These are phyloP conservation scores for Phoxinus phoxinus DNA, from an alignment of 2,113 vertebrate genomes.

Conservation along the genomic window DNA sequence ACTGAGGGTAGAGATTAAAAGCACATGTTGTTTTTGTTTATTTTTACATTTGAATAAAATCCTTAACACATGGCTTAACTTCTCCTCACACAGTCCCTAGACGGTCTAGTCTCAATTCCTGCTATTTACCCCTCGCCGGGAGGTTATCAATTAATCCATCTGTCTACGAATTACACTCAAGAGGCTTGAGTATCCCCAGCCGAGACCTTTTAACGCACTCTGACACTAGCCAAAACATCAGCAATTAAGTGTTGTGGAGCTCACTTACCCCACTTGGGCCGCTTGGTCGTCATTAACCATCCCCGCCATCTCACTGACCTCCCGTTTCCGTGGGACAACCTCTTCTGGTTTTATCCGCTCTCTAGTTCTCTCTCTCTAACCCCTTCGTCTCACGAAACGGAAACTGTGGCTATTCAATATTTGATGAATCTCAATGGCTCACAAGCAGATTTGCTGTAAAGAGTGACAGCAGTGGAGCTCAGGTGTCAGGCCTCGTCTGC, in stretches of 20 bases:
- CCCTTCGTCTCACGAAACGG: constrained; percentile 67
- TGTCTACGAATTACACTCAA: neutral
- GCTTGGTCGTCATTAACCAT: neutral
- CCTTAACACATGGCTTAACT: neutral
- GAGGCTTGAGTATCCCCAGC: constrained; percentile 1
- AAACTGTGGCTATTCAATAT: constrained; percentile 78
- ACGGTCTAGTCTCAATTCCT: constrained; percentile 23
- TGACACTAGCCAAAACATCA: neutral
- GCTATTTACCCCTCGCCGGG: neutral
- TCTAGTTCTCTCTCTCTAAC: constrained; percentile 51
- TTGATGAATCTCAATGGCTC: constrained; percentile 80
- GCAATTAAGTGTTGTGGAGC: constrained; percentile 16
- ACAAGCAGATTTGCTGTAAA: constrained; percentile 78
- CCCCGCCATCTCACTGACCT: constrained; percentile 39
- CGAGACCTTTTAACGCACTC: neutral
- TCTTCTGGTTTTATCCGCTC: constrained; percentile 49
- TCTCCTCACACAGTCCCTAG: neutral
- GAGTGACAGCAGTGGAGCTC: constrained; percentile 67
- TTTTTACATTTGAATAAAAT: constrained; percentile 44
- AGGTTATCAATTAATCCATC: constrained; percentile 47
- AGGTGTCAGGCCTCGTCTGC: constrained; percentile 60
- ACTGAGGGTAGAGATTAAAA: neutral
- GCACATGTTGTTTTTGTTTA: constrained; percentile 18
- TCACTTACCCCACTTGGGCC: constrained; percentile 39
- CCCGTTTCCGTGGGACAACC: constrained; percentile 41